Base-by-base conservation (phyloP, 2,113 vertebrate genomes). In the Oreochromis spilurus region DNA sequence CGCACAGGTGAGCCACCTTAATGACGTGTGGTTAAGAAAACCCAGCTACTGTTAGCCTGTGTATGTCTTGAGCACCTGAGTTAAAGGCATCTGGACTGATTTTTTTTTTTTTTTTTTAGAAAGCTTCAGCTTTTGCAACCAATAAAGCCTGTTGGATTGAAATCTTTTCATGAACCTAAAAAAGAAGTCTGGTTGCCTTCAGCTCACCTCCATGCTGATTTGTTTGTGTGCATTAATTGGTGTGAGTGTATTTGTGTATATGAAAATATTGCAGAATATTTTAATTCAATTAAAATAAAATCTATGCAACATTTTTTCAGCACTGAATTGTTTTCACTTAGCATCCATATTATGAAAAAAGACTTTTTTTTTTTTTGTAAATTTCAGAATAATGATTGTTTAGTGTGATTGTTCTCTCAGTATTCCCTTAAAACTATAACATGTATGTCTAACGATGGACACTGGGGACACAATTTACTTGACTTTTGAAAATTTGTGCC, bases 1-100 rank as follows among this genome's bases (percentile, higher is more conserved):
- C 4, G 92, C 97, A 67, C 97, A 97, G 98, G 98, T 98, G 93
- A 93, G 79, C 31, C 9, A 11, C 34, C 53, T 12, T 77, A 31
- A 77, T 13, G 10, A 52, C 4, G 17, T 52, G 45, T 48, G 70
- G 24, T 12, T 29, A 0, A 72, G 40, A 26, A 26, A 72, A 72
- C 8, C 40, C 40, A 45, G 13, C 67, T 26, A 26, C 40, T 12
- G 70, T 19, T 50, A 4, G 70, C 19, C 43, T 50, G 24, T 43
- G 13, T 0, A 75, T 8, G 43, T 31, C 70, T 75, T 17, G 19
- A 19, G 24, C 14, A 16, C 40, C 21, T 0, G 67, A 75, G 70
- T 48, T 75, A 48, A 75, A 75, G 43, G 43, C 14, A 75, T 26
- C 43, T 75, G 21, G 38, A 6, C n/a, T 65, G 5, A 7, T 16